Conservation (phyloP, 2,888 invertebrate species). For the Bombyx huttoni region DNA sequence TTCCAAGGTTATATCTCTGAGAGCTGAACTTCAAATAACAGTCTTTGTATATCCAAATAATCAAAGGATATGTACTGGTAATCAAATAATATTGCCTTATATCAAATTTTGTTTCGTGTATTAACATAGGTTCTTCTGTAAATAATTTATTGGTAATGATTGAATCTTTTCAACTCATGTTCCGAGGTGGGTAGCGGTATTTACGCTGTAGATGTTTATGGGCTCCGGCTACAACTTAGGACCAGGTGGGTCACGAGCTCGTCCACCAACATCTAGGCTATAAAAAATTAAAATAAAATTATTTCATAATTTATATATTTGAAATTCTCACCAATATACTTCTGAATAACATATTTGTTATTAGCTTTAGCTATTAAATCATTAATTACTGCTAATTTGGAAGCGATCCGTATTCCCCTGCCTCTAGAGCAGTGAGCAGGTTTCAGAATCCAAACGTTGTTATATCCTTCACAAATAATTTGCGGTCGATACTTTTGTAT, state of each 20-base stretch:
- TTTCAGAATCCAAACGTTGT: constrained; percentile 93
- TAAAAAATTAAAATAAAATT: too few species aligned
- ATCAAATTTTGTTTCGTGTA: constrained; percentile 91
- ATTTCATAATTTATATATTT: neutral
- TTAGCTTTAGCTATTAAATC: constrained; percentile 71
- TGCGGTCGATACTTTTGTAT: constrained; percentile 74
- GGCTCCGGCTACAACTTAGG: too few species aligned
- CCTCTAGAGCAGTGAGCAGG: constrained; percentile 88
- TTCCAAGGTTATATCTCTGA: constrained; percentile 82
- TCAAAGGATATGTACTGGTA: constrained; percentile 81
- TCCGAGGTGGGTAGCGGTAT: too few species aligned
- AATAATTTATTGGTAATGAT: constrained; percentile 9
- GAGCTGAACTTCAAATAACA: constrained; percentile 91
- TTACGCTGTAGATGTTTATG: too few species aligned
- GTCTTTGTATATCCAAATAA: constrained; percentile 89
- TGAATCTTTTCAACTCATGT: too few species aligned
- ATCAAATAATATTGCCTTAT: constrained; percentile 92
- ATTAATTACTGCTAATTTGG: constrained; percentile 80
- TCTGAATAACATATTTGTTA: constrained; percentile 85
- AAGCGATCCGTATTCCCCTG: constrained; percentile 85
- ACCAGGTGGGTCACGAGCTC: too few species aligned
- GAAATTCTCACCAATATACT: constrained; percentile 83
- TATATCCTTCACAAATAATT: constrained; percentile 81
- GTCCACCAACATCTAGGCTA: too few species aligned
- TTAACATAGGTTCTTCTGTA: constrained; percentile 84